phyloP scores from a whole-genome alignment of 2,797 vertebrate genomes.

The Fundulus diaphanus region DNA sequence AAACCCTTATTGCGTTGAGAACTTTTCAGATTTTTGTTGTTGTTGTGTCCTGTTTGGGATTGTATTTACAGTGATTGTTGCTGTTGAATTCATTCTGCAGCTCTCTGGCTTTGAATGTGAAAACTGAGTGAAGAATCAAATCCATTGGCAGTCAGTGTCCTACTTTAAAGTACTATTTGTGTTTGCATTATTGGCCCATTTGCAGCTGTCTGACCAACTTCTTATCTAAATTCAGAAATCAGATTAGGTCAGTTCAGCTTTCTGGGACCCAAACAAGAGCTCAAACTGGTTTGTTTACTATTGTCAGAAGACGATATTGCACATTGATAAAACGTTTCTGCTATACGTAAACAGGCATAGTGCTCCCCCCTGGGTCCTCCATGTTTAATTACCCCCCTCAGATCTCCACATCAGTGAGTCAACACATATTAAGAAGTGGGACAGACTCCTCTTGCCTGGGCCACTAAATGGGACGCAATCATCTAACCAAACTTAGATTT shows the following conservation, averaged over 20 bases:
- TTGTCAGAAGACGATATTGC: not conserved
- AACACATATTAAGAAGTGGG: constrained; percentile 49
- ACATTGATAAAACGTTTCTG: constrained; percentile 37
- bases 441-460: constrained; percentile 42
- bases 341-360: constrained; percentile 6
- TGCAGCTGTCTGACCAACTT: constrained; percentile 30
- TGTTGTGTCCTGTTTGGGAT: not conserved
- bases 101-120: not conserved
- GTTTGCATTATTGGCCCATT: constrained; percentile 47
- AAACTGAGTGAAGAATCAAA: constrained; percentile 12
- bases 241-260: constrained; percentile 47
- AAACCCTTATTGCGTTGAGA: not conserved
- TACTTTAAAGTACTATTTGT: constrained; percentile 51
- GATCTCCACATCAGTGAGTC: constrained; percentile 37
- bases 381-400: constrained; percentile 38
- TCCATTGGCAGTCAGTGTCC: constrained; percentile 38
- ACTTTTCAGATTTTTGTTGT: not conserved
- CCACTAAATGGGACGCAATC: constrained; percentile 39
- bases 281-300: constrained; percentile 1
- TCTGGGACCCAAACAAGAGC: constrained; percentile 20
- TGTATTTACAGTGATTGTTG: not conserved
- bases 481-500: constrained; percentile 4
- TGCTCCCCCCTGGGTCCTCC: not conserved
- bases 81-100: not conserved
- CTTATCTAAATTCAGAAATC: constrained; percentile 54